Base-by-base conservation (phyloP, 2,113 vertebrate genomes). In the Ranitomeya imitator region DNA sequence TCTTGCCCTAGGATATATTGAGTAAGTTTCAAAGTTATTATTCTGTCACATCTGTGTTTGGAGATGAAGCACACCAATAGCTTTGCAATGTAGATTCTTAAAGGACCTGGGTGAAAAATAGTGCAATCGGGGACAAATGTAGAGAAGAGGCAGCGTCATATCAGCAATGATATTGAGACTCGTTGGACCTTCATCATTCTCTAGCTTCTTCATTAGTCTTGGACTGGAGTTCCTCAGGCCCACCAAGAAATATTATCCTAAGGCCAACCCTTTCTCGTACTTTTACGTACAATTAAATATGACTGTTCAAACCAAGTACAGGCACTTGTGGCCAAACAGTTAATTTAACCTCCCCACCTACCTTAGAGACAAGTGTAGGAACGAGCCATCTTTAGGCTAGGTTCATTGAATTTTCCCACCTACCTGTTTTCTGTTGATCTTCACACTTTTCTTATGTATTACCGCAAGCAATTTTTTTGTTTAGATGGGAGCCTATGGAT, bases 41-140 rank as follows among this genome's bases (percentile, higher is more conserved):
- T 55, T 84, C 51, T 84, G 82, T 84, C 82, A 84, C 63, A 69
- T 84, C 82, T 84, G 51, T 69, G 82, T 54, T 84, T 69, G 51
- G 82, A 81, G 79, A 60, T 60, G 55, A 7, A 59, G 77, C 31
- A 80, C 55, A 37, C 57, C 8, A 81, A 59, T 3, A 37, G 79
- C 37, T 60, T 59, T 60, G 55, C 57, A 37, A 60, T 81, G 57
- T 57, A 81, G 59, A 60, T 81, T 81, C 57, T 81, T 81, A 81
- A 60, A 61, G 79, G 23, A 57, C 18, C 55, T 15, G 31, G 15
- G 71, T 45, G 3, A 37, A 74, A 74, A 18, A 74, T 74, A 31
- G 71, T 16, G 26, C 2, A 73, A 16, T 26, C 69, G 31, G 26
- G 9, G 26, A 71, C 23, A 67, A 67, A 9, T 18, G 7, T 23